Conservation (phyloP, 2,797 vertebrate genomes). For the Mus minutoides region DNA sequence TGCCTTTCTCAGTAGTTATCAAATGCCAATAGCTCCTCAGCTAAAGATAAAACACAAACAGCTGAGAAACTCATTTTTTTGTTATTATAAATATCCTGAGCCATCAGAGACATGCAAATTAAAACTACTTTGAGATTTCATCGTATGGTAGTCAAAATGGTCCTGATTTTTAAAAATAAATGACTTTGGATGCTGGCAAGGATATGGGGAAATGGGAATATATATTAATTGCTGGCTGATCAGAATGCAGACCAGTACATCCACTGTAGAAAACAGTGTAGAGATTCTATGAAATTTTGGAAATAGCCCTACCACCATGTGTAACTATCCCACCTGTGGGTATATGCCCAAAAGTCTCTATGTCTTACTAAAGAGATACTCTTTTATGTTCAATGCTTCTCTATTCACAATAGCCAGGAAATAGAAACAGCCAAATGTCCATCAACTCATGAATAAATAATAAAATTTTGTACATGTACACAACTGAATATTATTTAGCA, state of each 20-base stretch:
- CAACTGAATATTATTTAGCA: neutral
- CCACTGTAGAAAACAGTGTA: neutral
- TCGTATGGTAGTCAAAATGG: neutral
- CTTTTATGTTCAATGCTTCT: neutral
- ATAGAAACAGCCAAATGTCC: neutral
- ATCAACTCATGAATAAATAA: neutral
- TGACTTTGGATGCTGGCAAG: neutral
- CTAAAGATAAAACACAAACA: neutral
- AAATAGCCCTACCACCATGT: neutral
- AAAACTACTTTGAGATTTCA: neutral
- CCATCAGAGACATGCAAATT: neutral
- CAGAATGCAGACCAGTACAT: neutral
- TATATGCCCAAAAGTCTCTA: neutral
- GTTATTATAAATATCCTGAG: neutral
- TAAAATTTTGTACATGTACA: neutral
- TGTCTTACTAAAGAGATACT: neutral
- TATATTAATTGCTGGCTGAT: neutral
- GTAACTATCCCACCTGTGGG: no score
- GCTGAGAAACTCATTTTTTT: neutral
- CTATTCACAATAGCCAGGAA: neutral
- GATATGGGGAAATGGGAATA: neutral
- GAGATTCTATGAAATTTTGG: no score
- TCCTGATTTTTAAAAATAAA: neutral
- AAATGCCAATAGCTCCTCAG: neutral
- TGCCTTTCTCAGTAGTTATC: neutral